phyloP scores from a whole-genome alignment of 2,113 vertebrate genomes.

The Poecilia latipinna region DNA sequence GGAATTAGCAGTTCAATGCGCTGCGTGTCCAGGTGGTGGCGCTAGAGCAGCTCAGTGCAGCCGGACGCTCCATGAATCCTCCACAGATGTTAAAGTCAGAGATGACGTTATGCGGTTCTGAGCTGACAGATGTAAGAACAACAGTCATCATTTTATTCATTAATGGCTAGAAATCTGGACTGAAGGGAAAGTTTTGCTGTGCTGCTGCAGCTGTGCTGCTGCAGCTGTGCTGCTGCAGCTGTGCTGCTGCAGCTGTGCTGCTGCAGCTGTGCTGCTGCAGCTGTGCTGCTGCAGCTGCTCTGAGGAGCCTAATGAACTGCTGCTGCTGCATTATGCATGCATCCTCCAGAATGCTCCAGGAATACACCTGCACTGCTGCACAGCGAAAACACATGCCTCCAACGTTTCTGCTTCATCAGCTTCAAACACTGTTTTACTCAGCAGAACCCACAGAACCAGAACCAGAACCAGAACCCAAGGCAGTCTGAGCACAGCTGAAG shows the following conservation, averaged over 20 bases:
- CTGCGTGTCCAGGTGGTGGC: slow-evolving; percentile 36
- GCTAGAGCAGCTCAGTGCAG: slow-evolving; percentile 13
- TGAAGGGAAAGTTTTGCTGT: neutral
- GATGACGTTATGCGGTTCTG: neutral
- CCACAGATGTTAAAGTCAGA: neutral
- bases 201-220: neutral
- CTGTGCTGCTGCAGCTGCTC: too few relatives aligned
- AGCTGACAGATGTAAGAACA: neutral
- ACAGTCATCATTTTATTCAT: neutral
- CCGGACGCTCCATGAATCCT: neutral
- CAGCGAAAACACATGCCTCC: too few relatives aligned
- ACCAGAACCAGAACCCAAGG: neutral
- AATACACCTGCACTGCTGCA: too few relatives aligned
- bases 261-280: too few relatives aligned
- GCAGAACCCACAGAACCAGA: neutral
- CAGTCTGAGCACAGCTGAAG: neutral
- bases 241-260: too few relatives aligned
- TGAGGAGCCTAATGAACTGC: neutral
- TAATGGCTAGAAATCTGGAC: neutral
- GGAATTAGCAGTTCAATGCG: slow-evolving; percentile 46
- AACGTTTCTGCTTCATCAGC: too few relatives aligned
- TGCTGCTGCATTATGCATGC: too few relatives aligned
- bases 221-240: too few relatives aligned
- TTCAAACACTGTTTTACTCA: too few relatives aligned
- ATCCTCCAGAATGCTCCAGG: too few relatives aligned